These are phyloP conservation scores for Phrynosoma platyrhinos DNA, from an alignment of 2,113 vertebrate species.

Conservation along the genomic window DNA sequence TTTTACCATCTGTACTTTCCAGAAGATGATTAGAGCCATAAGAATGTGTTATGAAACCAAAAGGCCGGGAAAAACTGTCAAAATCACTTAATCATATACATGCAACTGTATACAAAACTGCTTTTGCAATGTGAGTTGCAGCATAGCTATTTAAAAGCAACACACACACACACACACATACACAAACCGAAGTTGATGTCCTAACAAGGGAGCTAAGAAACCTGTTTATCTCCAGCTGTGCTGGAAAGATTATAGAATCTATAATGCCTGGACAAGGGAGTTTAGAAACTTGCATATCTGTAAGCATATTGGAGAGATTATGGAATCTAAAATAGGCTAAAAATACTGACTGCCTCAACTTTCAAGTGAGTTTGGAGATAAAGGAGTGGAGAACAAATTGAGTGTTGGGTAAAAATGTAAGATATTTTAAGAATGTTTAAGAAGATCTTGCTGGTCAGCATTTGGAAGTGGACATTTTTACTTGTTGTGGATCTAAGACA, in stretches of 20 bases:
- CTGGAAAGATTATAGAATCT: neutral
- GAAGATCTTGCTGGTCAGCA: neutral
- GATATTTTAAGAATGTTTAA: neutral
- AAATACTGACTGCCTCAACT: neutral
- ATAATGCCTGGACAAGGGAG: neutral
- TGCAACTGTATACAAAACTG: neutral
- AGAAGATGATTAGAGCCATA: constrained; percentile 28
- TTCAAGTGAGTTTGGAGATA: neutral
- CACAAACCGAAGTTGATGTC: neutral
- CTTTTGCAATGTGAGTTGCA: neutral
- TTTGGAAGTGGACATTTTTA: neutral
- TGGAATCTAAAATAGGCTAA: neutral
- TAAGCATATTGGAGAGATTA: neutral
- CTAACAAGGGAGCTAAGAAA: neutral
- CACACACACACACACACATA: neutral
- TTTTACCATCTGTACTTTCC: constrained; percentile 25
- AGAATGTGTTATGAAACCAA: constrained; percentile 18
- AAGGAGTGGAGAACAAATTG: neutral
- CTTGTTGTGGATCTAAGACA: neutral
- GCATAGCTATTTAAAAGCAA: neutral
- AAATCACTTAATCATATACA: constrained; percentile 5
- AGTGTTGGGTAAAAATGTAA: neutral
- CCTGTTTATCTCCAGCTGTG: neutral
- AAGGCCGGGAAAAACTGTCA: constrained; percentile 26
- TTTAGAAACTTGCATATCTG: neutral